phyloP scores from a whole-genome alignment of 1,140 invertebrate genomes.

The Panulirus ornatus region DNA sequence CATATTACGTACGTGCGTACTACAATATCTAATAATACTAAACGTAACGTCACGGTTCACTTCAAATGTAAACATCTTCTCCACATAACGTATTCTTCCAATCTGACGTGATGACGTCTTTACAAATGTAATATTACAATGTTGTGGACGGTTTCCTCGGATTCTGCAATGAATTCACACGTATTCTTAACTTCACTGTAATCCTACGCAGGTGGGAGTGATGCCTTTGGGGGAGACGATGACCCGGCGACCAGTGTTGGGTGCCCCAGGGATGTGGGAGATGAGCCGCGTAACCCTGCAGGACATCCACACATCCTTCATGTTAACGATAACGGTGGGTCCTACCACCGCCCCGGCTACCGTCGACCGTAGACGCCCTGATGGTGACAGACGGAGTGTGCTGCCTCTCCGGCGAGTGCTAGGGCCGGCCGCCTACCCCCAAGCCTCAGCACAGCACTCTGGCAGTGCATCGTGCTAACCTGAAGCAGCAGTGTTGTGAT shows the following conservation, averaged over 20 bases:
- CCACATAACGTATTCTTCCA: no score
- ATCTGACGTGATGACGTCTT: no score
- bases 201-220: conserved; percentile 41
- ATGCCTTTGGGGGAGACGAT: conserved; percentile 45
- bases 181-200: conserved; percentile 13
- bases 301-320: conserved; percentile 45
- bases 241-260: background rate
- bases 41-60: no score
- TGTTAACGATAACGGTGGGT: conserved; percentile 35
- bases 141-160: no score
- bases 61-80: no score
- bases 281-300: conserved; percentile 42
- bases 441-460: no score
- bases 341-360: conserved; percentile 21
- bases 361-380: conserved; percentile 50
- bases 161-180: no score
- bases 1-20: no score
- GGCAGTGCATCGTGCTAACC: no score
- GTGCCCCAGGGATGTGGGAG: conserved; percentile 53
- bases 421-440: background rate
- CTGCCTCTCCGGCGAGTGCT: conserved; percentile 52
- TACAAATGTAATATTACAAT: no score
- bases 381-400: conserved; percentile 56
- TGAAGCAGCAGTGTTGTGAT: no score
- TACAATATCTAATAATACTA: no score